Evolutionary conservation across 2,113 vertebrate genomes (phyloP).

Genomic region (Pelecanoides urinatrix): DNA sequence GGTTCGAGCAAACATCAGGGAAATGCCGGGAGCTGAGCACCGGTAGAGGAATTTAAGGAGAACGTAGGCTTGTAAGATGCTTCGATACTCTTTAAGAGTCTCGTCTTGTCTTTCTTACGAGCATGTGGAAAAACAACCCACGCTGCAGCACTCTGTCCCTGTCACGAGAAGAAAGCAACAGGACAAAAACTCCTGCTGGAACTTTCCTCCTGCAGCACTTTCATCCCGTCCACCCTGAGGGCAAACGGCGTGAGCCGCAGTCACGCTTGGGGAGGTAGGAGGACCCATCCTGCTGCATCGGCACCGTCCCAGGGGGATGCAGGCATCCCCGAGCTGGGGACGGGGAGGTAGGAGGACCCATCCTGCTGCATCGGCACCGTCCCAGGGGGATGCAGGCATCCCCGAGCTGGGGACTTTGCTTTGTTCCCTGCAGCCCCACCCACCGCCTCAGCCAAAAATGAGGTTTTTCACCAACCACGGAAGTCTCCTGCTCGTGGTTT

Average conservation of each 20-base stretch:
- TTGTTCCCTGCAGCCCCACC: background rate
- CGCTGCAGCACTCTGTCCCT: background rate
- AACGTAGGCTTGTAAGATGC: background rate
- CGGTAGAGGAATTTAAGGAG: background rate
- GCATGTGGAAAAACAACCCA: background rate
- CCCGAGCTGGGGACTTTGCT: background rate
- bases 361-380: background rate
- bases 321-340: background rate
- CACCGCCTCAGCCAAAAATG: background rate
- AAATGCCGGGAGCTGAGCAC: background rate
- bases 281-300: background rate
- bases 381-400: background rate
- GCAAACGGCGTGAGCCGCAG: background rate
- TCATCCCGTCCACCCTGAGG: background rate
- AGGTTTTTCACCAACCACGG: background rate
- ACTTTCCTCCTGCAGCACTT: background rate
- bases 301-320: accelerated
- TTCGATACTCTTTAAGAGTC: background rate
- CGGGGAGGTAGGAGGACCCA: background rate
- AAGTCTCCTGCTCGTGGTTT: background rate
- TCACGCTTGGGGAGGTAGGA: background rate
- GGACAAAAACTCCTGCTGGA: background rate
- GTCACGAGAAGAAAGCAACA: background rate
- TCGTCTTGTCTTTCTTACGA: background rate
- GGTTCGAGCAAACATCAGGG: background rate